Evolutionary conservation across 2,797 vertebrate species (phyloP).

Genomic region (Masticophis lateralis): DNA sequence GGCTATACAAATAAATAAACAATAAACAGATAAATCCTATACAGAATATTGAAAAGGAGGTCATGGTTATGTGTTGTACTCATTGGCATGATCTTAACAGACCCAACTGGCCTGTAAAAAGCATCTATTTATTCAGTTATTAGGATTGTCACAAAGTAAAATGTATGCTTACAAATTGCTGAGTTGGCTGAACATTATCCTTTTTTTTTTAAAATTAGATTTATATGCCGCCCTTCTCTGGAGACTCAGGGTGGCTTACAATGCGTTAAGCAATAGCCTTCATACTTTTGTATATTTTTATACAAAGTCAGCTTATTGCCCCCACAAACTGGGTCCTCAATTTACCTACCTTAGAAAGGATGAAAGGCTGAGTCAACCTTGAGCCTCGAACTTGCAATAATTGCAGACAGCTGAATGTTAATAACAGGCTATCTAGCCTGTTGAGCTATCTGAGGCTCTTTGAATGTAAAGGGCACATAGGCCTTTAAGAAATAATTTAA

Average conservation of each 20-base stretch:
- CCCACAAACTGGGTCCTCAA: too few relatives aligned
- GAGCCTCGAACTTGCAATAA: too few relatives aligned
- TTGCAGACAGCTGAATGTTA: too few relatives aligned
- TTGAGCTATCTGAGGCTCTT: neutral
- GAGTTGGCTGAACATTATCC: neutral
- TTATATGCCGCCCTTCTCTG: too few relatives aligned
- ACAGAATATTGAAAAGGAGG: constrained; percentile 6
- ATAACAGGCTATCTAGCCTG: too few relatives aligned
- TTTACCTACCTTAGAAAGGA: too few relatives aligned
- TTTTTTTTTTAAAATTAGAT: neutral
- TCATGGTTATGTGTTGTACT: neutral
- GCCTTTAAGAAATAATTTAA: neutral
- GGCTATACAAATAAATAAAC: neutral
- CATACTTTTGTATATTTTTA: too few relatives aligned
- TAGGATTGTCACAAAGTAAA: neutral
- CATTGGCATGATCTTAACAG: neutral
- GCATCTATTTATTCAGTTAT: neutral
- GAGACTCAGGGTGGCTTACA: too few relatives aligned
- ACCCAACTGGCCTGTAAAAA: constrained; percentile 1
- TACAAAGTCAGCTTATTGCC: too few relatives aligned
- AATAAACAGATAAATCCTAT: neutral
- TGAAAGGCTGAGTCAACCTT: too few relatives aligned
- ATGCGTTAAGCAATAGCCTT: too few relatives aligned
- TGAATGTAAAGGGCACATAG: neutral
- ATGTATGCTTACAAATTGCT: too few relatives aligned